phyloP scores from a whole-genome alignment of 2,113 vertebrate genomes.

The Dicerorhinus sumatrensis region DNA sequence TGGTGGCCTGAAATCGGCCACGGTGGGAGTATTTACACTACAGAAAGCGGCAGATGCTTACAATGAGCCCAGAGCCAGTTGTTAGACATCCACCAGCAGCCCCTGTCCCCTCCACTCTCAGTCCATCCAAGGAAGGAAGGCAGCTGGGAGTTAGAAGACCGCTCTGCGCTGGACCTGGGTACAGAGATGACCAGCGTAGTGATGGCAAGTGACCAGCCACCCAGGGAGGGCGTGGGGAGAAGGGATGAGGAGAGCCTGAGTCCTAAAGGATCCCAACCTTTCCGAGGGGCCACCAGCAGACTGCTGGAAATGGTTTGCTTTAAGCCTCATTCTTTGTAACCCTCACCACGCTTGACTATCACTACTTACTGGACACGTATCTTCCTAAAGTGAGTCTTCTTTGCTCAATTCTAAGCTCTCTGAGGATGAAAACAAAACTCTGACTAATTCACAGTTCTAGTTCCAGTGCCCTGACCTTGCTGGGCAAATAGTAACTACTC shows the following conservation, averaged over 20 bases:
- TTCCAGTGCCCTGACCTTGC: neutral
- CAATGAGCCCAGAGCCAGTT: rapidly evolving
- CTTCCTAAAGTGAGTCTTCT: neutral
- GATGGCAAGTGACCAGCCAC: neutral
- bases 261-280: neutral
- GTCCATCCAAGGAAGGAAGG: neutral
- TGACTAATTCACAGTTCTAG: neutral
- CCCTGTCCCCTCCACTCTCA: neutral
- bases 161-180: neutral
- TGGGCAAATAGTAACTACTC: neutral
- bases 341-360: rapidly evolving
- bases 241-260: neutral
- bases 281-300: neutral
- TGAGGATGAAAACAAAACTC: neutral
- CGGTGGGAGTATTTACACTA: rapidly evolving
- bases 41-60: neutral
- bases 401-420: neutral
- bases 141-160: neutral
- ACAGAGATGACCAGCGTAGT: neutral
- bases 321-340: rapidly evolving
- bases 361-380: too few relatives aligned
- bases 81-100: neutral
- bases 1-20: neutral
- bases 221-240: too few relatives aligned
- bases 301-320: rapidly evolving